Base-by-base conservation (phyloP, 2,113 vertebrate species). In the Hoplias malabaricus region DNA sequence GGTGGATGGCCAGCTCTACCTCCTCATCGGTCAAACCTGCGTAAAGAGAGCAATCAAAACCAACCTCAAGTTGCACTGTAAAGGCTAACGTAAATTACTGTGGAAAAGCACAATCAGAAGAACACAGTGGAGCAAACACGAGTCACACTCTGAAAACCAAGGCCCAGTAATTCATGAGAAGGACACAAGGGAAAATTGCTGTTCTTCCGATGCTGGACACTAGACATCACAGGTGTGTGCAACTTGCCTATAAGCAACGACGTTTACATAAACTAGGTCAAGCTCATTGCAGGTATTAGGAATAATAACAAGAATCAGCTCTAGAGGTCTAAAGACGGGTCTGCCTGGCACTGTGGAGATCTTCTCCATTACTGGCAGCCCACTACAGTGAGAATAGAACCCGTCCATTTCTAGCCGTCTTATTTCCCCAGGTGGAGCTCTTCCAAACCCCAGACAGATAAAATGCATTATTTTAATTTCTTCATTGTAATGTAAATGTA, bases 21-120 rank as follows among this genome's bases (percentile, higher is more conserved):
- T 99, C 98, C 77, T 94, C 95, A 86, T 98, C 95, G 0, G 94
- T 98, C 90, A 99, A 91, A 77, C 97, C 98, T 99, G 88, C 13
- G 33, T 5, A 5, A 21, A 69, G 6, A 69, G 34, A 73, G 14
- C 0, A 43, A 77, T 19, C 11, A 34, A 65, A 40, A 12, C 19
- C 29, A 53, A 25, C 21, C 42, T 63, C 11, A 34, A 36, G 36
- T 38, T 65, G 27, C 59, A 54, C 10, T 4, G 46, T 38, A 13
- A 3, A 54, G 23, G 46, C 21, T 54, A 19, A 29, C 16, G 33
- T 36, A 62, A 36, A 34, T 53, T 53, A 53, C 48, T 53, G 48
- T 33, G n/a, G 43, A 23, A 27, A 48, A 73, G 42, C 9, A 19
- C 42, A 54, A 43, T 46, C 57, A 33, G 9, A 16, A 10, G 56